Evolutionary conservation across 2,113 vertebrate species (phyloP).

Genomic region (Tympanuchus pallidicinctus): DNA sequence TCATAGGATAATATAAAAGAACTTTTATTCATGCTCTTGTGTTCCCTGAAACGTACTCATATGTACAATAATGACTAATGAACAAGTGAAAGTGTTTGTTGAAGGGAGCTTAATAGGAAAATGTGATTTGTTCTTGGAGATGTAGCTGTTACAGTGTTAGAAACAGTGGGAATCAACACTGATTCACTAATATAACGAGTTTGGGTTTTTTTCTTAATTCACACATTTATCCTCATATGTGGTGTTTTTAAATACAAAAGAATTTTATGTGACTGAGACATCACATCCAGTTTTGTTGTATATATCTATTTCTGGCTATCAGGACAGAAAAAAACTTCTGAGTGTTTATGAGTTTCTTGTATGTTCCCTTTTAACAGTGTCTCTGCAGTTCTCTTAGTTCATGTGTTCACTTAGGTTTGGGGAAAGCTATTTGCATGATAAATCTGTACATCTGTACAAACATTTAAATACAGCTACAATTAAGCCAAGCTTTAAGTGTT

Average conservation of each 20-base stretch:
- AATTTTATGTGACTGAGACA: background rate
- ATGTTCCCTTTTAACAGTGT: background rate
- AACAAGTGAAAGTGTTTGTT: background rate
- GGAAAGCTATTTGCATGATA: background rate
- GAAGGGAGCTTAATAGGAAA: slow-evolving; percentile 7
- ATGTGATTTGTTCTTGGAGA: background rate
- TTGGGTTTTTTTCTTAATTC: background rate
- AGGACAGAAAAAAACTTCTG: background rate
- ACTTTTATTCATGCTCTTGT: background rate
- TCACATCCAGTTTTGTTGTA: background rate
- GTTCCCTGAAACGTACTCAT: slow-evolving; percentile 12
- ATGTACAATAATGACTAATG: background rate
- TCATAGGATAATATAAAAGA: background rate
- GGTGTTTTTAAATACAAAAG: slow-evolving; percentile 13
- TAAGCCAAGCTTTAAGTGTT: background rate
- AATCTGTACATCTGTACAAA: background rate
- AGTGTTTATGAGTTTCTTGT: background rate
- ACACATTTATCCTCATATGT: slow-evolving; percentile 30
- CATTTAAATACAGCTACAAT: background rate
- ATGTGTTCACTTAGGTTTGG: background rate
- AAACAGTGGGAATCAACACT: slow-evolving; percentile 20
- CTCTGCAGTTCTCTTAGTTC: background rate
- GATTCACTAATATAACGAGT: background rate
- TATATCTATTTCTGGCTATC: background rate
- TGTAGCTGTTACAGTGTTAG: background rate